phyloP scores from a whole-genome alignment of 2,888 invertebrate species.

The Masnerella sp. region DNA sequence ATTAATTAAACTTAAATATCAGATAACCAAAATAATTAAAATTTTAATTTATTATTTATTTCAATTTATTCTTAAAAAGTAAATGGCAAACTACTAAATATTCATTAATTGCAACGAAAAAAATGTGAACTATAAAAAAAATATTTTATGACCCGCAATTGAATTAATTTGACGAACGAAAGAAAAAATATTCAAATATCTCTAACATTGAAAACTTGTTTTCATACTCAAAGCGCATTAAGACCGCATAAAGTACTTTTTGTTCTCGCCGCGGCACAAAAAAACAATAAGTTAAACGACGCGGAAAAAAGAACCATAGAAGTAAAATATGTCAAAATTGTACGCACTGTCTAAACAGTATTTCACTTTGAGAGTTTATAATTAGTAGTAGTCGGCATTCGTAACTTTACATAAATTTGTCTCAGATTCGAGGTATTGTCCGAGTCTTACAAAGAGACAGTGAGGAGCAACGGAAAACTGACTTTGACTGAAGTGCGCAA shows the following conservation, averaged over 20 bases:
- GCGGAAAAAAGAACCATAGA: slow-evolving; percentile 9
- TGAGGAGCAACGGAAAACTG: slow-evolving; percentile 15
- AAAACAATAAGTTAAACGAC: slow-evolving; percentile 20
- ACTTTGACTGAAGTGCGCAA: slow-evolving; percentile 2
- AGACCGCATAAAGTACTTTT: slow-evolving; percentile 20
- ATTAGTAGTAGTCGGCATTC: slow-evolving; percentile 33
- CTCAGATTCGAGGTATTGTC: slow-evolving; percentile 25
- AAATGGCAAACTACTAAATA: too few relatives aligned
- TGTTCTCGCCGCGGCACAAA: slow-evolving; percentile 23
- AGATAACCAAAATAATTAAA: too few relatives aligned
- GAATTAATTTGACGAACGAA: too few relatives aligned
- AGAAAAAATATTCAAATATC: background rate
- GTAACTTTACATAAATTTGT: slow-evolving; percentile 34
- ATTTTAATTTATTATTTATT: too few relatives aligned
- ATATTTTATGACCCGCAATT: too few relatives aligned
- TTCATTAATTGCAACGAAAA: too few relatives aligned
- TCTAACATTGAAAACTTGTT: slow-evolving; percentile 7
- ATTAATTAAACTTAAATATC: too few relatives aligned
- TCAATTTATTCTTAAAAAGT: too few relatives aligned
- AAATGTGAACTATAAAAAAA: too few relatives aligned
- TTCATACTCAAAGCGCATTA: slow-evolving; percentile 1
- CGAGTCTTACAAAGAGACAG: slow-evolving; percentile 21
- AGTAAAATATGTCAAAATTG: slow-evolving; percentile 37
- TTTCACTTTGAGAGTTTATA: slow-evolving; percentile 35
- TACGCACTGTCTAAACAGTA: slow-evolving; percentile 34